phyloP scores from a whole-genome alignment of 2,113 vertebrate genomes.

The Noturus placidus region DNA sequence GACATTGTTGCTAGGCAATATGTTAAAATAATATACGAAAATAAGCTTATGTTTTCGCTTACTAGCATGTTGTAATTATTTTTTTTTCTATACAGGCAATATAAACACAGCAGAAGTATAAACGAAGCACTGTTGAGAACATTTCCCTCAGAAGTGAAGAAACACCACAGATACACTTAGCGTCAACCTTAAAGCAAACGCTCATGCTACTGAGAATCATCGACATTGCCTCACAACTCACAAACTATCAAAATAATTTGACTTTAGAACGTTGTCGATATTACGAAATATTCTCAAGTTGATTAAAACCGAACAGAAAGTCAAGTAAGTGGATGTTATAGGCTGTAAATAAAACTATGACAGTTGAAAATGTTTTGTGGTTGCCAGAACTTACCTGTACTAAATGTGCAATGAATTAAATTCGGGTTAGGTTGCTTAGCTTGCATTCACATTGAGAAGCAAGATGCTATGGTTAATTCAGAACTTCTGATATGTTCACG shows the following conservation, averaged over 20 bases:
- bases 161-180: neutral
- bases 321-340: neutral
- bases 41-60: neutral
- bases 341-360: neutral
- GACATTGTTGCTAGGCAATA: constrained; percentile 6
- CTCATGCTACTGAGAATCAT: neutral
- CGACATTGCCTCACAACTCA: neutral
- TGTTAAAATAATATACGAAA: neutral
- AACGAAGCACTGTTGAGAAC: neutral
- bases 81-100: neutral
- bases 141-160: neutral
- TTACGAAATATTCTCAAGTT: neutral
- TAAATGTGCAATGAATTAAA: neutral
- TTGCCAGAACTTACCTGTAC: neutral
- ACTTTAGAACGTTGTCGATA: too few relatives aligned
- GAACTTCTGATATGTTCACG: neutral
- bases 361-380: neutral
- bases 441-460: neutral
- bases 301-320: neutral
- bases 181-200: neutral
- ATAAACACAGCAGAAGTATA: neutral
- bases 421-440: neutral
- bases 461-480: neutral
- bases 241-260: too few relatives aligned
- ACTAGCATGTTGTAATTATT: neutral